Evolutionary conservation across 2,797 vertebrate species (phyloP).

Genomic region (Sebastes taczanowskii): DNA sequence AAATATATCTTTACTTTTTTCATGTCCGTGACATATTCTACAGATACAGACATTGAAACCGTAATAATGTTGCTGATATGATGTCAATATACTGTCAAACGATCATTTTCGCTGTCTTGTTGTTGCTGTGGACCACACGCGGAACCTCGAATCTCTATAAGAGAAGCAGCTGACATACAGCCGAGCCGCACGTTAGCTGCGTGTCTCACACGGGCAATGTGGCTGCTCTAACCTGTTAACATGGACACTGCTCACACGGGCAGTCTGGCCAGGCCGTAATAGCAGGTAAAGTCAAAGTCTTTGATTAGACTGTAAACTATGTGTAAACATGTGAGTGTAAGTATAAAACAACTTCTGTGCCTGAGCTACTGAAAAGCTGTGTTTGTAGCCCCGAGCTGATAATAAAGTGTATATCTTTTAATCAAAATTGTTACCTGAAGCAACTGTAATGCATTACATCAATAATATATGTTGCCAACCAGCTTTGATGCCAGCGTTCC

Average conservation of each 20-base stretch:
- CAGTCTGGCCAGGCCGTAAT: accelerated
- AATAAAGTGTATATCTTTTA: neutral
- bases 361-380: neutral
- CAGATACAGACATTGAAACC: too few species aligned
- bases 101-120: accelerated
- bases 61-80: accelerated
- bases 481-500: slow-evolving; percentile 11
- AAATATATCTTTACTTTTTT: too few species aligned
- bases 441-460: neutral
- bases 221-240: too few species aligned
- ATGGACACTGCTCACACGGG: too few species aligned
- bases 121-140: too few species aligned
- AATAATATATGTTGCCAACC: neutral
- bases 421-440: slow-evolving; percentile 14
- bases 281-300: neutral
- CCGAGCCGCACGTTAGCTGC: too few species aligned
- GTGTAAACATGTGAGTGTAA: neutral
- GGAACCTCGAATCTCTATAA: too few species aligned
- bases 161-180: too few species aligned
- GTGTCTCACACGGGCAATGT: too few species aligned
- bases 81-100: too few species aligned
- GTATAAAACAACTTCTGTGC: neutral
- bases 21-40: too few species aligned
- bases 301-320: neutral
- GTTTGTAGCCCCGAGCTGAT: neutral